Conservation (phyloP, 2,888 invertebrate genomes). For the Oxycera nigricornis region DNA sequence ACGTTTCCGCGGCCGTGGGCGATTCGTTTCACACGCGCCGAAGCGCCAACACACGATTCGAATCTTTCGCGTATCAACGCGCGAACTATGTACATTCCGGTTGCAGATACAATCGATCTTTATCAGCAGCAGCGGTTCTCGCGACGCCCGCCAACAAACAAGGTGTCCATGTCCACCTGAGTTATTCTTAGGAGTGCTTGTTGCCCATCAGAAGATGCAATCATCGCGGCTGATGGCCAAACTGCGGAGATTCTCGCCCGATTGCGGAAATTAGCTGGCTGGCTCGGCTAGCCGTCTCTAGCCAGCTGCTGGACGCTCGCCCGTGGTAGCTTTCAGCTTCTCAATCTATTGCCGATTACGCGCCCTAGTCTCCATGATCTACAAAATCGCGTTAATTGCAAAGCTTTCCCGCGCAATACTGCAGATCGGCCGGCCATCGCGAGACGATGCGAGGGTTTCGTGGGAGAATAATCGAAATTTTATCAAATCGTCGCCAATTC, state of each 20-base stretch:
- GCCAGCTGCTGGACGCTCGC: no score
- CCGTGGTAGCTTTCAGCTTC: no score
- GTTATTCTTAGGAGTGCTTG: slow-evolving; percentile 5
- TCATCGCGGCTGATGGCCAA: background rate
- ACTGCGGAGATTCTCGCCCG: background rate
- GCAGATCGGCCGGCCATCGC: no score
- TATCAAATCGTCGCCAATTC: background rate
- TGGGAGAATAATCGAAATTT: slow-evolving; percentile 9
- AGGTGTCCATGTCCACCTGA: slow-evolving; percentile 15
- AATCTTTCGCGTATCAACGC: background rate
- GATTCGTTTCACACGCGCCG: background rate
- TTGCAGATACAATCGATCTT: background rate
- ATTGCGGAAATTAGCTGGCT: no score
- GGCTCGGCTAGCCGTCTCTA: no score
- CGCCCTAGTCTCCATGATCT: no score
- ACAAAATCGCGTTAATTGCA: no score
- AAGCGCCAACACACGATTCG: background rate
- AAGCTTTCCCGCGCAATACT: no score
- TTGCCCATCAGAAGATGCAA: background rate
- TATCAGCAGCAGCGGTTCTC: background rate
- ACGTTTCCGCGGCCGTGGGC: background rate
- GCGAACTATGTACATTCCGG: background rate
- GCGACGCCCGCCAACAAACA: background rate
- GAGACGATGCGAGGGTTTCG: no score
- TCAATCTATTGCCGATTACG: no score